phyloP scores from a whole-genome alignment of 2,888 invertebrate genomes.

The Danaus chrysippus region DNA sequence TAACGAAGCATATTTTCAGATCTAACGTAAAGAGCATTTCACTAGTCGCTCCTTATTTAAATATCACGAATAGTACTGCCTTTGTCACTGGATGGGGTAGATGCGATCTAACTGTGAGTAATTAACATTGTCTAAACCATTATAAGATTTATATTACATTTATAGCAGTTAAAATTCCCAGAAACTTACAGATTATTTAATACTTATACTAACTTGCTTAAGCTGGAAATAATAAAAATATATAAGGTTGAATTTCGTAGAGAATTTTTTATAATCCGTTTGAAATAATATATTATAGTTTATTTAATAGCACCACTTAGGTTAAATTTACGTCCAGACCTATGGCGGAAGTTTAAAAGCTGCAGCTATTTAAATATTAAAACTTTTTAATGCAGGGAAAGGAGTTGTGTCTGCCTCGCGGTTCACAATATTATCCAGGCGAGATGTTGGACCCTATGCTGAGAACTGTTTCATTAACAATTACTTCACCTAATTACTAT shows the following conservation, averaged over 20 bases:
- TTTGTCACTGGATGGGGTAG: conserved; percentile 70
- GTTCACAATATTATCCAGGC: conserved; percentile 45
- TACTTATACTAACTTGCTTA: no score
- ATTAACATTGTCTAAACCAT: not conserved
- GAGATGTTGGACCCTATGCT: conserved; percentile 63
- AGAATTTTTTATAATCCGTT: no score
- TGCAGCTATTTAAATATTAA: not conserved
- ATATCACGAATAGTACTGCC: conserved; percentile 36
- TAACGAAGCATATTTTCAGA: conserved; percentile 26
- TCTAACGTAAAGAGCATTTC: conserved; percentile 35
- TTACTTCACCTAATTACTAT: conserved; percentile 33
- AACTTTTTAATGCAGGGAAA: conserved; percentile 43
- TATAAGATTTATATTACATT: no score
- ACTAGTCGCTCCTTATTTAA: conserved; percentile 28
- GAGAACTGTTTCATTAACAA: conserved; percentile 44
- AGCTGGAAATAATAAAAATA: no score
- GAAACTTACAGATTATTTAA: no score
- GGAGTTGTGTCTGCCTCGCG: conserved; percentile 59
- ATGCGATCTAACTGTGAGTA: conserved; percentile 57
- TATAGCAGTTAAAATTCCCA: no score
- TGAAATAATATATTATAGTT: no score
- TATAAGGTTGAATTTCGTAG: no score
- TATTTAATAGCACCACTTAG: no score
- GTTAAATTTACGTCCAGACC: no score
- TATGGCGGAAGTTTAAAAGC: not conserved